Base-by-base conservation (phyloP, 2,888 invertebrate species). In the Pterostichus niger region DNA sequence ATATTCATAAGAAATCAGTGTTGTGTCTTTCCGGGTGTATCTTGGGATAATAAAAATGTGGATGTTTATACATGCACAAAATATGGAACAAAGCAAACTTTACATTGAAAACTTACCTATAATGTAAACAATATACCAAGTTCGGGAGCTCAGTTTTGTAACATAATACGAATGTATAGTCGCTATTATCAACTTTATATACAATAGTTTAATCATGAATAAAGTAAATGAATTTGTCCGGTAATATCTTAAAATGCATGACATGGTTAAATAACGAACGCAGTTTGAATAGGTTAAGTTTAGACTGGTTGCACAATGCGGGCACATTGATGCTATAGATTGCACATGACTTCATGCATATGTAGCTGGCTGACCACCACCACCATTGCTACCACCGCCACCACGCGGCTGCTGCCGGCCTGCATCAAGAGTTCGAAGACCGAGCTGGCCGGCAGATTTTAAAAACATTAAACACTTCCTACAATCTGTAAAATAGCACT, bases 251-350 rank as follows among this genome's bases (percentile, higher is more conserved):
- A 71, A 71, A 71, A 71, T 71, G 44, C 68, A 71, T 71, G 68
- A 35, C 64, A 35, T 64, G 64, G 7, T 71, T 17, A 71, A 71
- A 71, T 71, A 71, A 71, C 68, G 68, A 71, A 71, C 68, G 24
- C 68, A 71, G 68, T 71, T 71, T 71, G 68, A 71, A 71, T 71
- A 71, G 68, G 68, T 71, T 71, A 71, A 71, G 68, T 71, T 40
- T 71, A 71, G 17, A 71, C 44, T 17, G 68, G 68, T 71, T 71
- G 68, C 68, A 71, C 44, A 71, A 71, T 71, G 68, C 68, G 68
- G 68, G 68, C 17, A 71, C 68, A 71, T 71, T 71, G 68, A 71
- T 44, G 68, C 68, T 44, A 71, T 71, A 71, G 44, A 71, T 71
- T 71, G 68, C 68, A 71, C 68, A 71, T 71, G 68, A 17, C 44